Evolutionary conservation across 2,888 invertebrate species (phyloP).

Genomic region (Drosophila vallismaia): DNA sequence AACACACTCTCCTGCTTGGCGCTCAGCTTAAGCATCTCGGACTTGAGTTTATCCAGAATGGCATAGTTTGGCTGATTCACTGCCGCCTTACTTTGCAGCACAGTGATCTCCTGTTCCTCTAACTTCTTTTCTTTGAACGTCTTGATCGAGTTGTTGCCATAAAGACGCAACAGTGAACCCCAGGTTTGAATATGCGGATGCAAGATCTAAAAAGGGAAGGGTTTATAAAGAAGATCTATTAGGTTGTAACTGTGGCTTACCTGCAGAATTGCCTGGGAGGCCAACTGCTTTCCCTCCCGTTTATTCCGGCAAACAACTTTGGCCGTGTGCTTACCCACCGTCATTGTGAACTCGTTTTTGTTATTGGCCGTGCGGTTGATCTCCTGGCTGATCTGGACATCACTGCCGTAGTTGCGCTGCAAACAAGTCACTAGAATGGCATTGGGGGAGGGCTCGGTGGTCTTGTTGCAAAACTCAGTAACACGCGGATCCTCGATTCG

Average conservation of each 20-base stretch:
- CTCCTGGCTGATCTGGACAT: conserved; percentile 93
- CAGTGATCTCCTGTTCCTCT: conserved; percentile 95
- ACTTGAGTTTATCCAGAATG: conserved; percentile 92
- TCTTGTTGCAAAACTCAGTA: conserved; percentile 97
- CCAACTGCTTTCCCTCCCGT: conserved; percentile 97
- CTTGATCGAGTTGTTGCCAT: conserved; percentile 95
- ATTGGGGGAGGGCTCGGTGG: conserved; percentile 97
- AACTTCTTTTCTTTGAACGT: conserved; percentile 96
- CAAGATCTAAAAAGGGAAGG: conserved; percentile 86
- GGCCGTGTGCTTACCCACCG: conserved; percentile 95
- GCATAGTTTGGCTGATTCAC: conserved; percentile 96
- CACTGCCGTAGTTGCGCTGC: conserved; percentile 96
- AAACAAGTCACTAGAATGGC: conserved; percentile 96
- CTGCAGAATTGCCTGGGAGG: conserved; percentile 96
- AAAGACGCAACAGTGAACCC: conserved; percentile 96
- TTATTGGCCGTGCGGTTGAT: conserved; percentile 94
- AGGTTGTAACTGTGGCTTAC: conserved; percentile 82
- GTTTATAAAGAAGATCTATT: background rate
- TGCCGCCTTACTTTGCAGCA: conserved; percentile 94
- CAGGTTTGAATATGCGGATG: conserved; percentile 98
- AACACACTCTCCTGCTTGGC: conserved; percentile 87
- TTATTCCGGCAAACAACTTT: conserved; percentile 98
- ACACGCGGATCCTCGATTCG: conserved; percentile 97
- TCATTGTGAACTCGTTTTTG: conserved; percentile 97
- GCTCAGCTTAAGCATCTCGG: conserved; percentile 91